A percentile compares a stretch with the other conserved stretches of the same genome.
These are phyloP conservation scores for Ypsolopha scabrella DNA, from an alignment of 2,888 invertebrate species.

Conservation along the genomic window DNA sequence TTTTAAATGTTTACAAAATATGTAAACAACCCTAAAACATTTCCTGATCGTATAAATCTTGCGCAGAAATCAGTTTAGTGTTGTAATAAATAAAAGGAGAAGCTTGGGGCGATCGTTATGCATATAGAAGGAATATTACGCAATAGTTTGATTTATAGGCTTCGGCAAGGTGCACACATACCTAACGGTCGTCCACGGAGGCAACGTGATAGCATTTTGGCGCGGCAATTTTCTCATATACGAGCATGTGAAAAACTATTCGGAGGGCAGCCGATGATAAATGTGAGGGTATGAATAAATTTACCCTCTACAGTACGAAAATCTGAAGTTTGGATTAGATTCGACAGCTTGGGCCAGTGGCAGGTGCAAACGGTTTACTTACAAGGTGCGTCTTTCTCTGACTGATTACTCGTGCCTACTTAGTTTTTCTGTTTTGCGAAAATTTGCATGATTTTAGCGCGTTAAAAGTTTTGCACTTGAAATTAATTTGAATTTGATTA, in stretches of 20 bases:
- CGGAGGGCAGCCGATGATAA: slow-evolving; percentile 49
- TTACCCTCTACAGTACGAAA: slow-evolving; percentile 40
- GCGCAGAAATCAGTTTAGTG: slow-evolving; percentile 53
- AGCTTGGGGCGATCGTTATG: slow-evolving; percentile 47
- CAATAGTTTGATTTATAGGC: slow-evolving; percentile 65
- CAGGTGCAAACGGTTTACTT: slow-evolving; percentile 28
- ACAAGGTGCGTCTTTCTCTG: too few relatives aligned
- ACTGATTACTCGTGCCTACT: too few relatives aligned
- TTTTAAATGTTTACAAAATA: not conserved
- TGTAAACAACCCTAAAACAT: slow-evolving; percentile 23
- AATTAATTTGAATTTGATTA: too few relatives aligned
- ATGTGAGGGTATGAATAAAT: slow-evolving; percentile 65
- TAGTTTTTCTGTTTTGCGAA: too few relatives aligned
- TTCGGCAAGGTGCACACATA: slow-evolving; percentile 59
- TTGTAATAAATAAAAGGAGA: slow-evolving; percentile 54
- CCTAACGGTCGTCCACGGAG: slow-evolving; percentile 37
- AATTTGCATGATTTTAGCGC: too few relatives aligned
- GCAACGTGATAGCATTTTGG: slow-evolving; percentile 54
- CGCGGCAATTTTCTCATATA: slow-evolving; percentile 54
- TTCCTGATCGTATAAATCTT: slow-evolving; percentile 36
- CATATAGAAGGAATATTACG: slow-evolving; percentile 62
- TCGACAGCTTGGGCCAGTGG: slow-evolving; percentile 35
- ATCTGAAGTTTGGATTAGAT: slow-evolving; percentile 53
- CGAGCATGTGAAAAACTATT: slow-evolving; percentile 48
- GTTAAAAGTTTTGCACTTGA: too few relatives aligned